These are phyloP conservation scores for Cercocebus atys DNA, from an alignment of 2,113 vertebrate species.

Conservation along the genomic window DNA sequence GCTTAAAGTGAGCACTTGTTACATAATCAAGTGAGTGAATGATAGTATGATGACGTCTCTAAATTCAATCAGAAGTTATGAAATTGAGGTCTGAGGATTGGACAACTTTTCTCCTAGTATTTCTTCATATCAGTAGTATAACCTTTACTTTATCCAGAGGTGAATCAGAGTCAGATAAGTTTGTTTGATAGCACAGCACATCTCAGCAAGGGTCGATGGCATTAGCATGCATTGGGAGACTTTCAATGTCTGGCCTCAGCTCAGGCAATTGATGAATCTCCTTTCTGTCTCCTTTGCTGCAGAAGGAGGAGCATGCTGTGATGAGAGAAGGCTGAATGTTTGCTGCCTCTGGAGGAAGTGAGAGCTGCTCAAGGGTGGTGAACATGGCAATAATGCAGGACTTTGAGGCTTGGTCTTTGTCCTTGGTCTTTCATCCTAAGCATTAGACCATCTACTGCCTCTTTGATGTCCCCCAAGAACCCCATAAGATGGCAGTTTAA, in stretches of 20 bases:
- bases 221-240: slow-evolving; percentile 46
- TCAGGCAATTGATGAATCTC: slow-evolving; percentile 20
- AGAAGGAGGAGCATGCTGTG: background rate
- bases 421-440: slow-evolving; percentile 30
- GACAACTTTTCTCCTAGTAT: background rate
- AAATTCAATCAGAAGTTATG: background rate
- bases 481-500: background rate
- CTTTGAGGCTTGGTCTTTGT: background rate
- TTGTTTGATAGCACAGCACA: slow-evolving; percentile 52
- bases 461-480: background rate
- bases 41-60: background rate
- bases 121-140: slow-evolving; percentile 52
- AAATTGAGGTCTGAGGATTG: slow-evolving; percentile 21
- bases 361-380: slow-evolving; percentile 23
- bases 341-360: background rate
- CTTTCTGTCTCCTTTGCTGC: background rate
- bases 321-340: background rate
- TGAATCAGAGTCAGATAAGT: slow-evolving; percentile 56
- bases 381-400: background rate
- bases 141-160: slow-evolving; percentile 57
- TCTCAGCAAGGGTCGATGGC: slow-evolving; percentile 40
- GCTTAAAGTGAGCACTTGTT: background rate
- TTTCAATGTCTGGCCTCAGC: slow-evolving; percentile 49
- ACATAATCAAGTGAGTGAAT: background rate
- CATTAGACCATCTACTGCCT: background rate